phyloP scores from a whole-genome alignment of 1,140 invertebrate genomes.

The Fopius arisanus region DNA sequence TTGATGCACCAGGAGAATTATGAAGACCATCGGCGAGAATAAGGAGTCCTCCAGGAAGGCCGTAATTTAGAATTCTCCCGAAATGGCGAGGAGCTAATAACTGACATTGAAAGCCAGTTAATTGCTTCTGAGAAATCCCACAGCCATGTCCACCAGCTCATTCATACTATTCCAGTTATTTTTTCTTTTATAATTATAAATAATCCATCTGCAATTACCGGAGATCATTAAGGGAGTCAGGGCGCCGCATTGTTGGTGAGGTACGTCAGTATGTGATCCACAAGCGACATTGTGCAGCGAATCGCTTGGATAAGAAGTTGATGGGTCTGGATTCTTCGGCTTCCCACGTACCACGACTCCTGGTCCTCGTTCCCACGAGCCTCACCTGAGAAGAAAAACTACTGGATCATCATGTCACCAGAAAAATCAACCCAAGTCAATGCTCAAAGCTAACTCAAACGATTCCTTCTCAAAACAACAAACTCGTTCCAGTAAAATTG shows the following conservation, averaged over 20 bases:
- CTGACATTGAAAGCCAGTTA: background rate
- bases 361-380: constrained; percentile 11
- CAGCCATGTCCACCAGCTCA: background rate
- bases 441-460: background rate
- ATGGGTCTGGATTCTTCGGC: constrained; percentile 17
- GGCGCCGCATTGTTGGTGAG: background rate
- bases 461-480: no score
- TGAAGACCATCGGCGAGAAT: background rate
- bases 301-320: constrained; percentile 16
- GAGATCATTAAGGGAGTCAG: background rate
- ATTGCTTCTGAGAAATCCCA: background rate
- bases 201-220: background rate
- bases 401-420: background rate
- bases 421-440: background rate
- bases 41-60: background rate
- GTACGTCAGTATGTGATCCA: background rate
- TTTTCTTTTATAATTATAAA: background rate
- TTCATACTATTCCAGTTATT: background rate
- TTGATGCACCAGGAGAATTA: background rate
- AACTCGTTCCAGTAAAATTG: no score
- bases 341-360: background rate
- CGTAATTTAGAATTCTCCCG: background rate
- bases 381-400: background rate
- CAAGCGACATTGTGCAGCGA: background rate
- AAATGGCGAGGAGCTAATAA: background rate